Base-by-base conservation (phyloP, 2,797 vertebrate species). In the Poecile montanus region DNA sequence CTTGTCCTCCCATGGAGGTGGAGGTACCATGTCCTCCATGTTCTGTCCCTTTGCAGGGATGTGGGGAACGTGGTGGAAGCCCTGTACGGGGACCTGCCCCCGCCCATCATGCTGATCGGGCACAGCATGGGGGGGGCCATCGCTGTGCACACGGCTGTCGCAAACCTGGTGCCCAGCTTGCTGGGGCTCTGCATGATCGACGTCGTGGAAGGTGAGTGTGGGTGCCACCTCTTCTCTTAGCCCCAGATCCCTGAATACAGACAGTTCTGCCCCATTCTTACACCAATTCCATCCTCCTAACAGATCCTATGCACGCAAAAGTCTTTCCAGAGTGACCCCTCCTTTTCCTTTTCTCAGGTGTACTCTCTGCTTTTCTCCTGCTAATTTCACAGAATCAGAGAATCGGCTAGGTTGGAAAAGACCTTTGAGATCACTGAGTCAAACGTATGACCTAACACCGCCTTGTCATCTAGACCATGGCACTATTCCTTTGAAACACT, bases 101-200 rank as follows among this genome's bases (percentile, higher is more conserved):
- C 99, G 79, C 99, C 99, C 4, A 99, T 99, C 96, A 98, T 99
- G 98, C 97, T 99, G 29, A 99, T 99, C 16, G 99, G 99, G 75
- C 99, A 99, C 97, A 99, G 99, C 97, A 99, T 99, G 99, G 99
- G 99, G 0, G 99, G 99, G 2, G 99, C 99, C 79, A 99, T 99
- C n/a, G 99, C 99, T 2, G 99, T 99, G 85, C 99, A 99, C 97
- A 98, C 99, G 2, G 98, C 99, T 0, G 97, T 97, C 0, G 98
- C 98, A 51, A 99, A 99, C 95, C 97, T 99, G 54, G 89, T 99
- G 80, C 99, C 99, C 5, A 99, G 99, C 22, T 97, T 99, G 77
- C 97, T 99, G 63, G 99, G 99, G 65, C 98, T 99, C 44, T 99
- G 99, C 96, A 99, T 99, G 97, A 99, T 99, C 34, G 99, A 99